These are phyloP conservation scores for Siniperca knerii DNA, from an alignment of 2,113 vertebrate species.

Conservation along the genomic window DNA sequence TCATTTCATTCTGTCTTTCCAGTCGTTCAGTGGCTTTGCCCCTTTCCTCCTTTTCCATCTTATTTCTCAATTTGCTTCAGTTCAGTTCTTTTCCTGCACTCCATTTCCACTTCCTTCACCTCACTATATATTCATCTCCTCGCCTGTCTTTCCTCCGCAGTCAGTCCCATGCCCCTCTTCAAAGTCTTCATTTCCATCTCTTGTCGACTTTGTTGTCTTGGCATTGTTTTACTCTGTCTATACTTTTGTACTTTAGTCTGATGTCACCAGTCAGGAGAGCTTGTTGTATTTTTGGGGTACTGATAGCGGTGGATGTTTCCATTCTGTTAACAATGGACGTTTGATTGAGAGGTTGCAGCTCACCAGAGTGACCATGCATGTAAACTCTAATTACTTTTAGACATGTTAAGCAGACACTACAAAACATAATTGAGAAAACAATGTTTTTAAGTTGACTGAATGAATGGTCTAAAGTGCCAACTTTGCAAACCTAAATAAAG, in stretches of 20 bases:
- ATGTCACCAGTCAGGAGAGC: conserved; percentile 8
- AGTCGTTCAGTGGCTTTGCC: conserved; percentile 20
- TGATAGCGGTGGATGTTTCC: neutral
- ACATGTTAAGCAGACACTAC: neutral
- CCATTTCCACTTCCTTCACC: conserved; percentile 39
- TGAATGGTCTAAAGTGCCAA: neutral
- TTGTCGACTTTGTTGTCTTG: neutral
- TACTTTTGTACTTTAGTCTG: conserved; percentile 11
- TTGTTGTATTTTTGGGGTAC: conserved; percentile 2
- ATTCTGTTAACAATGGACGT: neutral
- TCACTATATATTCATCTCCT: conserved; percentile 22
- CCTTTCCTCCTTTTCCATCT: conserved; percentile 10
- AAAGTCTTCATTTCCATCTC: conserved; percentile 21
- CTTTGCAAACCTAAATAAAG: neutral
- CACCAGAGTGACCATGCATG: neutral
- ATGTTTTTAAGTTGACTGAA: neutral
- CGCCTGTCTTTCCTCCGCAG: neutral
- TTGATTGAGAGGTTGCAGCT: conserved; percentile 12
- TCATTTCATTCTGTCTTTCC: conserved; percentile 6
- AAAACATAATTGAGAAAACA: neutral
- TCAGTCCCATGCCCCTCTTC: conserved; percentile 1
- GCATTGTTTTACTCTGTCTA: conserved; percentile 10
- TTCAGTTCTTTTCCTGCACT: conserved; percentile 3
- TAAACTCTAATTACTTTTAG: neutral
- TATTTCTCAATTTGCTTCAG: conserved; percentile 27